Percentiles rank a stretch among this genome's conserved stretches.
Conservation (phyloP, 2,888 invertebrate genomes). For the Periphyllus acericola region DNA sequence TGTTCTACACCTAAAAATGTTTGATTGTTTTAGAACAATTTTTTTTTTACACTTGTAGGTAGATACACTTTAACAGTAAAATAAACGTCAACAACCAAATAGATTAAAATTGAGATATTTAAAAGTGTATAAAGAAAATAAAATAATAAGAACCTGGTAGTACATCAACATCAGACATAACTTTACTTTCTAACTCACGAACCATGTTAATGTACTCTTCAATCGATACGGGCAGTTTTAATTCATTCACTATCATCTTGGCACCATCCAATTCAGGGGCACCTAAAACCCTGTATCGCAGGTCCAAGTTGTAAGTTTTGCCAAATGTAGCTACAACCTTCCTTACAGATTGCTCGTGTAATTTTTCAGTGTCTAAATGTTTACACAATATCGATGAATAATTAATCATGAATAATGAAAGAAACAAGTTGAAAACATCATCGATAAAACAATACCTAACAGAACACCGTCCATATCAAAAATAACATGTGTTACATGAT, state of each 20-base stretch:
- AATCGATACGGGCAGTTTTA: slow-evolving; percentile 76
- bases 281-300: slow-evolving; percentile 82
- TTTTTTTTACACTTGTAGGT: not conserved
- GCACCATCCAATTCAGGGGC: slow-evolving; percentile 78
- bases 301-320: slow-evolving; percentile 80
- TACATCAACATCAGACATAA: slow-evolving; percentile 73
- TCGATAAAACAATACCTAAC: slow-evolving; percentile 69
- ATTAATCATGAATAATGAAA: not conserved
- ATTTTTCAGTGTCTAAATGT: slow-evolving; percentile 78
- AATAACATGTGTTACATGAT: slow-evolving; percentile 79
- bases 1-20: slow-evolving; percentile 77
- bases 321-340: slow-evolving; percentile 78
- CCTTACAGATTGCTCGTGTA: slow-evolving; percentile 80
- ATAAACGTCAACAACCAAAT: not conserved
- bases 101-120: not conserved
- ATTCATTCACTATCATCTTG: slow-evolving; percentile 75
- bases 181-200: slow-evolving; percentile 71
- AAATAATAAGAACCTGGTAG: slow-evolving; percentile 74
- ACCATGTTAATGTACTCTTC: slow-evolving; percentile 76
- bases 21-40: not conserved
- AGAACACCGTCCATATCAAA: slow-evolving; percentile 78
- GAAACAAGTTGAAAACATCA: not conserved
- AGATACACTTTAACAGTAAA: not conserved
- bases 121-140: slow-evolving; percentile 3
- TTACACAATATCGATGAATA: not conserved